Base-by-base conservation (phyloP, 2,888 invertebrate genomes). In the Tricholauxania praeusta region DNA sequence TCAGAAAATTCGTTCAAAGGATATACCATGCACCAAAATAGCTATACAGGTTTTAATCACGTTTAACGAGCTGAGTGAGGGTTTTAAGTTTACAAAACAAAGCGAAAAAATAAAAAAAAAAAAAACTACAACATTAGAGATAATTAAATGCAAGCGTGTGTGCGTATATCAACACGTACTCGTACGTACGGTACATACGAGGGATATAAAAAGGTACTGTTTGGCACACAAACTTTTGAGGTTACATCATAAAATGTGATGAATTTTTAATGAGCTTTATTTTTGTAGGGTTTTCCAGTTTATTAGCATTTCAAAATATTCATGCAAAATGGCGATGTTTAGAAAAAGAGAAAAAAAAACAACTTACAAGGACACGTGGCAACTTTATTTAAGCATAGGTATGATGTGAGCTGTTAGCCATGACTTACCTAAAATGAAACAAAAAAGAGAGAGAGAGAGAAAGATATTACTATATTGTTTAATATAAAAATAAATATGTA, bases 1-100 rank as follows among this genome's bases (percentile, higher is more conserved):
- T 12, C 2, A 14, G 28, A 76, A 80, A 80, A 80, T 73, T 80
- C 72, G 68, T 69, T 48, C 76, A 71, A 67, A 73, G 71, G 74
- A 78, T 28, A 28, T 28, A 28, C 2, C 28, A 28, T 78, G 79
- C 8, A 39, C 39, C 1, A 7, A 39, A 39, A 39, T 10, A 39
- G 10, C 39, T 39, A 39, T 28, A 51, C 28, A 51, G 51, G 64
- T 64, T 53, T 75, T 75, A 71, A 72, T 75, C 72, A 71, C 64
- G 71, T 59, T 60, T 72, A 59, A 71, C 66, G 65, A 52, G 51
- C 70, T 53, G 39, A 39, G 39, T 53, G 39, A 39, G 39, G 39
- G 55, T 53, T 53, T 66, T 53, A 32, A 53, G 28, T 66, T 39
- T 32, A 32, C 53, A 55, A 53, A 52, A 32, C 65, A 72, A 51